These are phyloP conservation scores for Ophion obscuratus DNA, from an alignment of 2,888 invertebrate species.

Conservation along the genomic window DNA sequence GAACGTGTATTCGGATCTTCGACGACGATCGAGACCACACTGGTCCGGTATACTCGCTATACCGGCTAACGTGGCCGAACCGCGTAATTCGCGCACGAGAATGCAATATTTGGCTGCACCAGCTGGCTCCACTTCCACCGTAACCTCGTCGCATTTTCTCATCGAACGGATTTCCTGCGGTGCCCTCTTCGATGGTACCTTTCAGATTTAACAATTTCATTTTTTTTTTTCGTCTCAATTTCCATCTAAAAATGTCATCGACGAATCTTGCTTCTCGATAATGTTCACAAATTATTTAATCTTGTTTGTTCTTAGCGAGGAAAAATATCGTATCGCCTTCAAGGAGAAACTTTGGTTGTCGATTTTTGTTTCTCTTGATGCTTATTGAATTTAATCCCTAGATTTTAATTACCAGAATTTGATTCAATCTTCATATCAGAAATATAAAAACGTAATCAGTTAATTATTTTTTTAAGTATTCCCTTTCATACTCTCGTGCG, in stretches of 20 bases:
- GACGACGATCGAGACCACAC: constrained; percentile 78
- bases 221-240: constrained; percentile 5
- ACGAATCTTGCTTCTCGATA: neutral
- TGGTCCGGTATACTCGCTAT: constrained; percentile 77
- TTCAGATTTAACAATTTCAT: constrained; percentile 16
- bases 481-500: too few species aligned
- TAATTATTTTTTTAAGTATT: too few species aligned
- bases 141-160: constrained; percentile 78
- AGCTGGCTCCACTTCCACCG: constrained; percentile 79
- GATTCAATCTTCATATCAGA: too few species aligned
- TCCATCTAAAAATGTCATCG: neutral
- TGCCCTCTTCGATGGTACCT: constrained; percentile 76
- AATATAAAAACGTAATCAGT: too few species aligned
- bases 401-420: too few species aligned
- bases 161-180: constrained; percentile 77
- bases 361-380: too few species aligned
- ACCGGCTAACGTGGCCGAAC: constrained; percentile 70
- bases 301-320: neutral
- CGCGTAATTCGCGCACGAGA: constrained; percentile 76
- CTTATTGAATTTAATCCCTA: too few species aligned
- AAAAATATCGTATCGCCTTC: neutral
- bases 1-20: constrained; percentile 77
- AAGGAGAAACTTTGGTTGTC: too few species aligned
- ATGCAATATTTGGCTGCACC: constrained; percentile 80
- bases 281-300: neutral